These are phyloP conservation scores for Chrysocyon brachyurus DNA, from an alignment of 2,797 vertebrate genomes.

Conservation along the genomic window DNA sequence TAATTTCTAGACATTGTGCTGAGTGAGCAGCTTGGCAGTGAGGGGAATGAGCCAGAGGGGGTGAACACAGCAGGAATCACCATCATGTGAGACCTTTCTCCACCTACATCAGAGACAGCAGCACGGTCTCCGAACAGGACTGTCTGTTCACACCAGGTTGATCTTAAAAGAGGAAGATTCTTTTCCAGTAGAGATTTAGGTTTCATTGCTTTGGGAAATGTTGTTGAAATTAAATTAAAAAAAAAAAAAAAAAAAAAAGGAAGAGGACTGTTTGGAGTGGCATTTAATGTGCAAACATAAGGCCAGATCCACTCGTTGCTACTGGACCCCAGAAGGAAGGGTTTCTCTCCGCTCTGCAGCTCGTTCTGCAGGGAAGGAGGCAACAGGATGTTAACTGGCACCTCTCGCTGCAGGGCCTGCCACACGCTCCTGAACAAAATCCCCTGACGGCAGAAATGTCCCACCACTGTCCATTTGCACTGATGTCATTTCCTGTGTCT, in stretches of 20 bases:
- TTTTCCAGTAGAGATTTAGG: neutral
- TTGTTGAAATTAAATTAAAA: neutral
- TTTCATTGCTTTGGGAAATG: neutral
- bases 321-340: rapidly evolving
- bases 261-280: neutral
- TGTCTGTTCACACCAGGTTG: too few relatives aligned
- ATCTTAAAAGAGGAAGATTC: neutral
- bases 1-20: neutral
- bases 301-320: rapidly evolving
- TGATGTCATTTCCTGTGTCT: rapidly evolving
- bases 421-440: neutral
- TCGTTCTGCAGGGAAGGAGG: neutral
- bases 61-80: rapidly evolving
- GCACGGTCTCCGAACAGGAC: neutral
- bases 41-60: rapidly evolving
- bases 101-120: rapidly evolving
- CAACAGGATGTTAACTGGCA: rapidly evolving
- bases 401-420: too few relatives aligned
- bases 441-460: rapidly evolving
- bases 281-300: rapidly evolving
- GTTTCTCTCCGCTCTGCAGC: neutral
- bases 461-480: too few relatives aligned
- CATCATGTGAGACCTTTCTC: rapidly evolving
- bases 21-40: neutral
- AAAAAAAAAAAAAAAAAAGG: neutral